These are phyloP conservation scores for Balaeniceps rex DNA, from an alignment of 2,113 vertebrate genomes.

Conservation along the genomic window DNA sequence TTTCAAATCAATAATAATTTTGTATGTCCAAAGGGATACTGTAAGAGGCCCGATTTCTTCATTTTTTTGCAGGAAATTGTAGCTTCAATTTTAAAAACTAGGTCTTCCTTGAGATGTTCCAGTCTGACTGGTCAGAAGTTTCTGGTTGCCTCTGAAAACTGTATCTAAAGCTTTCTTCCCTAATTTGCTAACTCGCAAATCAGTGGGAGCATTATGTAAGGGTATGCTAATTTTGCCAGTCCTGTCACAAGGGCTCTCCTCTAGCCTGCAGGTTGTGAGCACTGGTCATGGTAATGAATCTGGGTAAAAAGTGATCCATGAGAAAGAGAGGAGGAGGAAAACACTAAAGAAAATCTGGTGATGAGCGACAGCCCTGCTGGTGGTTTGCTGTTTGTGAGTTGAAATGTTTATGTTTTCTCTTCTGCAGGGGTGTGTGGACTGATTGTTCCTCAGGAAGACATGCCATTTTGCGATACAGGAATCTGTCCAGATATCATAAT, in stretches of 20 bases:
- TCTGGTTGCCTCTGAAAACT: not conserved
- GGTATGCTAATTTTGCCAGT: constrained; percentile 13
- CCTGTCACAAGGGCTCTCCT: not conserved
- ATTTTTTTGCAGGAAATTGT: not conserved
- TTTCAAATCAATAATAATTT: not conserved
- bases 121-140: not conserved
- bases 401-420: constrained; percentile 54
- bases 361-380: constrained; percentile 14
- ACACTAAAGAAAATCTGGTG: constrained; percentile 29
- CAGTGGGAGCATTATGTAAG: not conserved
- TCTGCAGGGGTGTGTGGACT: constrained; percentile 92
- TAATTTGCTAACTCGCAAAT: constrained; percentile 9
- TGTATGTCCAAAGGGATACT: not conserved
- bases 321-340: constrained; percentile 31
- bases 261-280: not conserved
- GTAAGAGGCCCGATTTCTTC: not conserved
- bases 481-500: constrained; percentile 99
- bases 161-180: not conserved
- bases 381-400: not conserved
- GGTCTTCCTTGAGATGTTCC: not conserved
- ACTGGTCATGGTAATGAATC: constrained; percentile 50
- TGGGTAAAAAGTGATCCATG: constrained; percentile 17
- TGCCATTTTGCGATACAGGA: constrained; percentile 96
- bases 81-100: not conserved
- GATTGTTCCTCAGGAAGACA: constrained; percentile 98